Base-by-base conservation (phyloP, 2,113 vertebrate species). In the Catharus bicknelli region DNA sequence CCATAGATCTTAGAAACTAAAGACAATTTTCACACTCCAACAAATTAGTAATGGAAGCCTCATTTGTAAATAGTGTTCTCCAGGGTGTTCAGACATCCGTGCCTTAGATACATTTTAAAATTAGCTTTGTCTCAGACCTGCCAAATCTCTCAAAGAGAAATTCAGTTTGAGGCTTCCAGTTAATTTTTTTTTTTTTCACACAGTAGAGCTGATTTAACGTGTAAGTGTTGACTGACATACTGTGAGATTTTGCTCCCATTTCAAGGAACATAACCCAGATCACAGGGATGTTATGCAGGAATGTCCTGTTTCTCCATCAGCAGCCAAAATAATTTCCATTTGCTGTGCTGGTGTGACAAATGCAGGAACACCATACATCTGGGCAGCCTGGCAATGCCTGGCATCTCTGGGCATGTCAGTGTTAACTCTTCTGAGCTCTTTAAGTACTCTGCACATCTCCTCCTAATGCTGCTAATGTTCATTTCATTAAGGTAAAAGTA, bases 401-500 rank as follows among this genome's bases (percentile, higher is more conserved):
- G 40, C 61, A 73, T 51, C 76, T 45, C 47, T n/a, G 47, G 47
- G 38, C 23, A 40, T 1, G 2, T 8, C 58, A 45, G 45, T 5
- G 30, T 59, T 79, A 84, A 57, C 58, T 36, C 16, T 21, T 22
- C 84, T 86, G 23, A 86, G 57, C 55, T 57, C 67, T 76, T 34
- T 38, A 43, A 42, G 32, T 38, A 81, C 80, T 69, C 86, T 85
- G 85, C 74, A 90, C 34, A 87, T 27, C 59, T 43, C 61, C 45
- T 51, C 76, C 61, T 85, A 67, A 72, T 47, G 47, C 83, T 94
- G 62, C 38, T 80, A 80, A 83, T 53, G 64, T 84, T 89, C 59
- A 78, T 96, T 91, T 94, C 83, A 93, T 95, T 77, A 84, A 89
- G 55, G 73, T 50, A 77, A 86, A 91, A 96, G 61, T 77, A 95